These are phyloP conservation scores for Drosophila grimshawi DNA, from an alignment of 1,140 invertebrate species.

Conservation along the genomic window DNA sequence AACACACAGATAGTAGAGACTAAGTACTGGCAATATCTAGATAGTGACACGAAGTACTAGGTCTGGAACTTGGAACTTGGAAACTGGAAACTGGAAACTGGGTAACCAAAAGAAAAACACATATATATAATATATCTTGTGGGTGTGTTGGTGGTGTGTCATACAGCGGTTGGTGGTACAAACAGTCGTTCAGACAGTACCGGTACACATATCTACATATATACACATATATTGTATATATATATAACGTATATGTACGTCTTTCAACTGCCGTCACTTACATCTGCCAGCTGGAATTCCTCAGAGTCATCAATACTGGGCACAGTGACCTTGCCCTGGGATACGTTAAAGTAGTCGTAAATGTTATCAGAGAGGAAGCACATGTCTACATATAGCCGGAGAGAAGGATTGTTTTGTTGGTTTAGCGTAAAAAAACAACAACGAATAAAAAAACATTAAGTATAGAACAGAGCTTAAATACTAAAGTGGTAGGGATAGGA, in stretches of 20 bases:
- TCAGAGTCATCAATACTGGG: conserved; percentile 98
- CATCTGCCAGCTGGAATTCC: conserved; percentile 94
- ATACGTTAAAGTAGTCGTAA: conserved; percentile 96
- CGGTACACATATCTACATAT: conserved; percentile 27
- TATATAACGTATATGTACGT: conserved; percentile 10
- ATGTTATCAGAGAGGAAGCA: conserved; percentile 94
- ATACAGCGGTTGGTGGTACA: conserved; percentile 31
- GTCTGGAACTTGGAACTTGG: conserved; percentile 35
- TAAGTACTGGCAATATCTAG: conserved; percentile 41
- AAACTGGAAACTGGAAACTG: conserved; percentile 40
- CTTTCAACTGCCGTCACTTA: conserved; percentile 85
- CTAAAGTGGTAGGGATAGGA: conserved; percentile 39
- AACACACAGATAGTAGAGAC: conserved; percentile 39
- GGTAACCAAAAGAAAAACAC: conserved; percentile 63
- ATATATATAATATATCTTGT: conserved; percentile 48
- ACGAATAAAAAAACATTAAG: conserved; percentile 4
- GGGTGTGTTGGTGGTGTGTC: conserved; percentile 38
- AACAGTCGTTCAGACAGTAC: conserved; percentile 57
- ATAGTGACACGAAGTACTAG: conserved; percentile 41
- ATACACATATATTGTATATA: conserved; percentile 39
- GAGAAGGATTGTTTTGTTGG: conserved; percentile 66
- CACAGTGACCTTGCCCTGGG: conserved; percentile 98
- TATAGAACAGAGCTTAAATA: conserved; percentile 47
- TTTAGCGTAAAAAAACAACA: conserved; percentile 64
- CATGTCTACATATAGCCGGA: conserved; percentile 88